A percentile compares a stretch with the other conserved stretches of the same genome.
These are phyloP conservation scores for Eulemur macaco DNA, from an alignment of 2,113 vertebrate species.

Conservation along the genomic window DNA sequence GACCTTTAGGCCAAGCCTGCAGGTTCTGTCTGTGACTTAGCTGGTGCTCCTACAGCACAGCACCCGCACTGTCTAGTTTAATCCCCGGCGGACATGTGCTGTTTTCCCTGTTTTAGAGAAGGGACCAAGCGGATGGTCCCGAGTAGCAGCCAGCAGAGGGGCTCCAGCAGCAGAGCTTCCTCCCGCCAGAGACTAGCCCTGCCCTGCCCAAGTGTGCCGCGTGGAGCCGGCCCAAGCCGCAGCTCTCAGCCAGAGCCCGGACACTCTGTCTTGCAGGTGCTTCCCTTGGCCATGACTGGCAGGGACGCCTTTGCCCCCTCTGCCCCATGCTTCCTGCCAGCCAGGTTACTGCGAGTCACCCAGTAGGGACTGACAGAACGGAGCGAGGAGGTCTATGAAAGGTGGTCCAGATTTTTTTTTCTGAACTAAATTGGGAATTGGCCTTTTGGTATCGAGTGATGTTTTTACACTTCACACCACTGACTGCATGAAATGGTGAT, in stretches of 20 bases:
- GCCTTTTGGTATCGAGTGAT: slow-evolving; percentile 54
- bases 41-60: accelerated
- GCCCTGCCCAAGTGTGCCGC: neutral
- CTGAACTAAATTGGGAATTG: slow-evolving; percentile 53
- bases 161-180: neutral
- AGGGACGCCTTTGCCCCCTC: neutral
- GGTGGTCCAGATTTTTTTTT: slow-evolving; percentile 22
- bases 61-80: accelerated
- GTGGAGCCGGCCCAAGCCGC: accelerated
- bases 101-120: accelerated
- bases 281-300: neutral
- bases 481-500: neutral
- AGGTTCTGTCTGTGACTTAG: accelerated
- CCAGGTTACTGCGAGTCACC: accelerated
- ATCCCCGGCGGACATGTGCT: accelerated
- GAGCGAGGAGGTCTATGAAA: neutral
- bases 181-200: neutral
- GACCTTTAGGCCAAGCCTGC: neutral
- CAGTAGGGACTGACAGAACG: neutral
- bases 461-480: slow-evolving; percentile 49
- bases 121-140: neutral
- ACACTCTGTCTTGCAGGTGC: too few species aligned
- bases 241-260: neutral
- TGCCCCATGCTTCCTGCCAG: accelerated
- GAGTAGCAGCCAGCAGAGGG: neutral